phyloP scores from a whole-genome alignment of 2,888 invertebrate genomes.

The Anarsia innoxiella region DNA sequence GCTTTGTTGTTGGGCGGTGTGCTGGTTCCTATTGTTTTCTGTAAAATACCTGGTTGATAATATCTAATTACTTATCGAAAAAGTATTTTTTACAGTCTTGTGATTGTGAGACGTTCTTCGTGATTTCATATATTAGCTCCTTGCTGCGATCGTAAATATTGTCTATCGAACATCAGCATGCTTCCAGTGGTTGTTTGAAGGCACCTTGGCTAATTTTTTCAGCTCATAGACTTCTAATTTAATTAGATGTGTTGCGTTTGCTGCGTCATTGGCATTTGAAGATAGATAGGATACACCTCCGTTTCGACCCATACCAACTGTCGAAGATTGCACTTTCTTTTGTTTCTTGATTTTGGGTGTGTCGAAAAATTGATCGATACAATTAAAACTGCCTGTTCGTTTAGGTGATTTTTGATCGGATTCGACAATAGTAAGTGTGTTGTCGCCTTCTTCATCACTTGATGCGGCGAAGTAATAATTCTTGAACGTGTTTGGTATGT shows the following conservation, averaged over 20 bases:
- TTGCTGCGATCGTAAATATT: no score
- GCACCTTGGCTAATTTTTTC: slow-evolving; percentile 48
- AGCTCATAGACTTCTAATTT: background rate
- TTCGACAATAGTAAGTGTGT: background rate
- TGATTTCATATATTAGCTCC: no score
- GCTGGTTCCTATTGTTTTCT: no score
- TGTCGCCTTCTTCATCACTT: background rate
- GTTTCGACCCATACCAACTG: background rate
- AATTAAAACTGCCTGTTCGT: no score
- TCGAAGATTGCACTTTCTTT: background rate
- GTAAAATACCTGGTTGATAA: no score
- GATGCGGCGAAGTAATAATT: background rate
- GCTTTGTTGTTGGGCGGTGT: no score
- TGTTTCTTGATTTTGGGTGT: background rate
- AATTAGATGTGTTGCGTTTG: background rate
- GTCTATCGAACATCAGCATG: no score
- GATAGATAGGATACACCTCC: background rate
- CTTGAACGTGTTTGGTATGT: background rate
- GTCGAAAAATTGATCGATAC: background rate
- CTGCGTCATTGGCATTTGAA: background rate
- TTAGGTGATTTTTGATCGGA: no score
- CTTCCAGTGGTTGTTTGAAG: no score
- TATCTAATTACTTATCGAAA: no score
- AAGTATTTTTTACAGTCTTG: no score
- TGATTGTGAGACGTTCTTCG: no score